Evolutionary conservation across 92 coral and sea anemone species (phyloP), one percentile per base, ranked within the genome.

Genomic region (Umimayanthus chanpuru): DNA sequence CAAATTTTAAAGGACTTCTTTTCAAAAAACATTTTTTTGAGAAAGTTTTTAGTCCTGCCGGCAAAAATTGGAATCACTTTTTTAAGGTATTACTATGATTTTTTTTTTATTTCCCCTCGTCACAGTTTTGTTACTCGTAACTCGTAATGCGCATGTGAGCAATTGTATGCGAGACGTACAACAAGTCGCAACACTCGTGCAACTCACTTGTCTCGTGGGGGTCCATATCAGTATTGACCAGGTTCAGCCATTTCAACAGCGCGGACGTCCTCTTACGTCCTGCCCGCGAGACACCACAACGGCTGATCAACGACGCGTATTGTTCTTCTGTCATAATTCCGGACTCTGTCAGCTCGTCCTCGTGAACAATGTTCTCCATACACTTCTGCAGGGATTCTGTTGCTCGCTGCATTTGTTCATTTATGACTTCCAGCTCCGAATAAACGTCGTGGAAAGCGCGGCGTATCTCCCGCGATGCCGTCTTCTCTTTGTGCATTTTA

Each of bases 301-400:
- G 88, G 58, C 79, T 85, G 56, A 28, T 86, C 58, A 96, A 55
- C 29, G 95, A 91, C 32, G 73, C n/a, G 56, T 79, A 88, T 18
- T 94, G 98, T 76, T 89, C 89, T 0, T 36, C 47, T 5, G 94
- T 93, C 92, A 96, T 91, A 76, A 90, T 81, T 4, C 91, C 94
- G 14, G 92, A 88, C 5, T 50, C 68, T 7, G 14, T 49, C 64
- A 95, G 40, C 38, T 93, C 93, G 4, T 80, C 80, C 78, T 96
- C 99, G 26, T 92, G 92, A 39, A 96, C 88, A 6, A 96, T 25
- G 73, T 94, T 92, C 88, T 95, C 98, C 92, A 88, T 86, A 88
- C 99, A 95, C 77, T 90, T 93, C 80, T 91, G 89, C 20, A 96
- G 80, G n/a, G 92, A 92, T 23, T 95, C 93, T 11, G 98, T 92